Conservation (phyloP, 2,113 vertebrate species). For the Jaculus jaculus region DNA sequence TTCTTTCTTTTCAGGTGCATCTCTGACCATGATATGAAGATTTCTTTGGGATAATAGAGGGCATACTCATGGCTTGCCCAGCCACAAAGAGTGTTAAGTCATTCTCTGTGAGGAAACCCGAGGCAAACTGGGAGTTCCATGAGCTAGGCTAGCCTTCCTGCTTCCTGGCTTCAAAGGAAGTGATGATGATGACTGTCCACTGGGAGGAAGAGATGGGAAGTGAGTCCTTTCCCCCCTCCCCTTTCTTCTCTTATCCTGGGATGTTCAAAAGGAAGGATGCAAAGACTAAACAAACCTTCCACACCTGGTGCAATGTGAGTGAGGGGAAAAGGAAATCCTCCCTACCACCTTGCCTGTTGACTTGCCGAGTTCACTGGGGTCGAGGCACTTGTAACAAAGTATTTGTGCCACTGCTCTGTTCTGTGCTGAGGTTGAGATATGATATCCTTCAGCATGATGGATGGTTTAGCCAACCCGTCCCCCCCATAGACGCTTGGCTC, state of each 20-base stretch:
- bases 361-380: not conserved
- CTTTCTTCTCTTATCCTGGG: conserved; percentile 57
- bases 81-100: not conserved
- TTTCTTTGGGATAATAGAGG: not conserved
- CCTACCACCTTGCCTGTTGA: not conserved
- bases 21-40: not conserved
- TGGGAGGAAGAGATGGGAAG: conserved; percentile 68
- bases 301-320: conserved; percentile 57
- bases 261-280: conserved; percentile 54
- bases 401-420: not conserved
- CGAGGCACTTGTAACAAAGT: not conserved
- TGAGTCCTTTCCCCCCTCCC: not conserved
- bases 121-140: not conserved
- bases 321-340: conserved; percentile 60
- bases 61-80: not conserved
- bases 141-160: conserved; percentile 52
- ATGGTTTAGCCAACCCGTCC: not conserved
- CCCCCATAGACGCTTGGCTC: conserved; percentile 9
- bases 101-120: not conserved
- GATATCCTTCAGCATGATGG: not conserved
- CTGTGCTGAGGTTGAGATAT: not conserved
- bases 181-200: conserved; percentile 10
- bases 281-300: conserved; percentile 62
- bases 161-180: conserved; percentile 56
- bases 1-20: conserved; percentile 10